Evolutionary conservation across 2,113 vertebrate species (phyloP).

Genomic region (Ceyx melanurus): DNA sequence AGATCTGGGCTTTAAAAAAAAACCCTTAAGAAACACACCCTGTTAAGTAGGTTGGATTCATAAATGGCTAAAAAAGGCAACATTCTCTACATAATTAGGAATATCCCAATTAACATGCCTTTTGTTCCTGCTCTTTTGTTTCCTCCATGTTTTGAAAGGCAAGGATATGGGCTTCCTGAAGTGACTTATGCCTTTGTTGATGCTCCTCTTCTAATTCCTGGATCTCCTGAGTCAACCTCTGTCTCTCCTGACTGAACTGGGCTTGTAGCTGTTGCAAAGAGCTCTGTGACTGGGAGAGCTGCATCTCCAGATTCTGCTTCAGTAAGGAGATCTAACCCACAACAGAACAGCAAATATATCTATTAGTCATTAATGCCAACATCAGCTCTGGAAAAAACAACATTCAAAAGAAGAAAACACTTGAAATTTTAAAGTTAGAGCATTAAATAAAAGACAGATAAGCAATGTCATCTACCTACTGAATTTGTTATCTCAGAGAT

Average conservation of each 20-base stretch:
- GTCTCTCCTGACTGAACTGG: conserved; percentile 94
- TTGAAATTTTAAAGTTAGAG: not conserved
- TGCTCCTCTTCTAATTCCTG: conserved; percentile 94
- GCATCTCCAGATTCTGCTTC: conserved; percentile 98
- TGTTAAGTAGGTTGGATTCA: not conserved
- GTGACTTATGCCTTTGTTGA: conserved; percentile 87
- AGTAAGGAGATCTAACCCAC: conserved; percentile 89
- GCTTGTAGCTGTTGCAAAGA: conserved; percentile 95
- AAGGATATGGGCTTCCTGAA: conserved; percentile 91
- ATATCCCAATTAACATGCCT: conserved; percentile 71
- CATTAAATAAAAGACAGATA: not conserved
- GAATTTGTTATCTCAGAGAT: not conserved
- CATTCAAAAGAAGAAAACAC: not conserved
- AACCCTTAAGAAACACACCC: fast-evolving
- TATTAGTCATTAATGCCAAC: conserved; percentile 1
- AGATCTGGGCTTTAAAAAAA: not conserved
- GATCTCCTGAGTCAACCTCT: conserved; percentile 92
- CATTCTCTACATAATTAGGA: not conserved
- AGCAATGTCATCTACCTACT: not conserved
- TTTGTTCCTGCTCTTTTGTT: conserved; percentile 88
- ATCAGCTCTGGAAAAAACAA: not conserved
- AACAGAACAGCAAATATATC: conserved; percentile 41
- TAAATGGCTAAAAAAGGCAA: not conserved
- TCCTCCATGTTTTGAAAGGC: conserved; percentile 92
- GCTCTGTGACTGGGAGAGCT: conserved; percentile 95